Conservation (phyloP, 2,888 invertebrate species). For the Seira sanloemensis region DNA sequence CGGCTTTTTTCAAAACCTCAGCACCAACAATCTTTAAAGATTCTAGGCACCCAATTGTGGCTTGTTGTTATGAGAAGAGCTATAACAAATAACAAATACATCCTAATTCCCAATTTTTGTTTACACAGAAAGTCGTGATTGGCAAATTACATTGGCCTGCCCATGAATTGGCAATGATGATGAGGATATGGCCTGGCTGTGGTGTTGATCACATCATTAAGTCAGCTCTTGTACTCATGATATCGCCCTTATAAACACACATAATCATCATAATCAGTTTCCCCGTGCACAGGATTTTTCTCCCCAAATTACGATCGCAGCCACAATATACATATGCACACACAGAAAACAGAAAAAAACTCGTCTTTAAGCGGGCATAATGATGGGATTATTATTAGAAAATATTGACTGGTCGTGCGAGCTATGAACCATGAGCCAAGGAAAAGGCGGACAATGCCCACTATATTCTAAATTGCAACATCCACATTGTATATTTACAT, state of each 20-base stretch:
- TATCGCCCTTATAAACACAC: neutral
- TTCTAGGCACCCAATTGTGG: no score
- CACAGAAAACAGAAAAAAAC: no score
- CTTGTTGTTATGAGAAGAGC: no score
- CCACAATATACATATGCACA: no score
- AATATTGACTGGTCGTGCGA: slow-evolving; percentile 8
- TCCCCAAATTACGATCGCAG: neutral
- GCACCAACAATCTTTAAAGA: no score
- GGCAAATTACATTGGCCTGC: slow-evolving; percentile 49
- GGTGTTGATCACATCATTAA: slow-evolving; percentile 14
- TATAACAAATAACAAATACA: no score
- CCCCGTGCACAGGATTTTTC: neutral
- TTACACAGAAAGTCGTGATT: slow-evolving; percentile 52
- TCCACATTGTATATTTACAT: no score
- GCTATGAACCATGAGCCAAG: neutral
- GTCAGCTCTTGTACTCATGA: slow-evolving; percentile 25
- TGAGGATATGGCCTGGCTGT: neutral
- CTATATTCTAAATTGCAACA: no score
- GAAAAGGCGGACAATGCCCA: no score
- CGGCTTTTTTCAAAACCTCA: no score
- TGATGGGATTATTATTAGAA: slow-evolving; percentile 26
- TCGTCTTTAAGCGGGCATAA: slow-evolving; percentile 13
- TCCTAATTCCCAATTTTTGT: no score
- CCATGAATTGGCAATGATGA: slow-evolving; percentile 5
- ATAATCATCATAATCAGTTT: slow-evolving; percentile 40